phyloP scores from a whole-genome alignment of 2,888 invertebrate genomes.

The Epinotia demarniana region DNA sequence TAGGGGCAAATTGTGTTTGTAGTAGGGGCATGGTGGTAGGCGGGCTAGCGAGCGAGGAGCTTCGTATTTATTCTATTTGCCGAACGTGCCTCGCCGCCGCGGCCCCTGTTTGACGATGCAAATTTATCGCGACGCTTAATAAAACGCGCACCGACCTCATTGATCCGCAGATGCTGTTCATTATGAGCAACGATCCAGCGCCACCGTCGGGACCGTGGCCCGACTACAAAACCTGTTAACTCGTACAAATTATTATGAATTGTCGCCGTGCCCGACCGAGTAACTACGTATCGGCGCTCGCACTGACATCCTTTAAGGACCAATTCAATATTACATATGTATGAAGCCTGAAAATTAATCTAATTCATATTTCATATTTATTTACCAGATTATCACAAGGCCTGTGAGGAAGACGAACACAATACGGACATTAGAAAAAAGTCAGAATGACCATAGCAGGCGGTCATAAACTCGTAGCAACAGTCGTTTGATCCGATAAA shows the following conservation, averaged over 20 bases:
- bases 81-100: conserved; percentile 78
- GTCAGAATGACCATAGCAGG: conserved; percentile 64
- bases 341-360: conserved; percentile 32
- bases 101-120: conserved; percentile 81
- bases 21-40: conserved; percentile 62
- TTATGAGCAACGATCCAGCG: conserved; percentile 61
- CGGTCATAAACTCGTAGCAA: conserved; percentile 66
- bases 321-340: conserved; percentile 16
- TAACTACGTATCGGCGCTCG: conserved; percentile 51
- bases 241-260: conserved; percentile 66
- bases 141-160: conserved; percentile 76
- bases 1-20: conserved; percentile 79
- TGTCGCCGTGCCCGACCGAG: conserved; percentile 54
- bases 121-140: conserved; percentile 81
- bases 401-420: conserved; percentile 50
- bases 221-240: conserved; percentile 64
- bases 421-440: conserved; percentile 65
- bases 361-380: too few relatives aligned
- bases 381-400: conserved; percentile 52
- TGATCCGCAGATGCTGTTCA: conserved; percentile 78
- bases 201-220: conserved; percentile 52
- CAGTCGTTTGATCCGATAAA: conserved; percentile 71
- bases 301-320: conserved; percentile 45
- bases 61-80: conserved; percentile 82
- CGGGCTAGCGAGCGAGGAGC: conserved; percentile 59